Evolutionary conservation across 2,113 vertebrate genomes (phyloP).

Genomic region (Macquaria australasica): DNA sequence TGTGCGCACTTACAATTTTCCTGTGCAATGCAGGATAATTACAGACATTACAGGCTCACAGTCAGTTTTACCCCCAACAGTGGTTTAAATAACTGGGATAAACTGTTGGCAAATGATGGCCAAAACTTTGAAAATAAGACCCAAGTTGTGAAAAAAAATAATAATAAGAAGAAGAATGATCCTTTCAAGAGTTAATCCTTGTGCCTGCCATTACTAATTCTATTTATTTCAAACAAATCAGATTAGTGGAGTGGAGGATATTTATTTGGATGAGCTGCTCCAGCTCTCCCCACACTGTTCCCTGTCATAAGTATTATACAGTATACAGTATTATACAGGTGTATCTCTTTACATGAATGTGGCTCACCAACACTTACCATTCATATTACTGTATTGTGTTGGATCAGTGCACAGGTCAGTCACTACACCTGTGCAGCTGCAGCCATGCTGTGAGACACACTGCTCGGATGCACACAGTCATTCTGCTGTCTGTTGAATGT

Average conservation of each 20-base stretch:
- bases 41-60: background rate
- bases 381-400: background rate
- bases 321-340: background rate
- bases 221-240: background rate
- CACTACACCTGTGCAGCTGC: conserved; percentile 41
- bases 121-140: background rate
- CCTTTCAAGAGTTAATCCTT: background rate
- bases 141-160: too few species aligned
- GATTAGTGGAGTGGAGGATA: background rate
- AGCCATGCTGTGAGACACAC: conserved; percentile 18
- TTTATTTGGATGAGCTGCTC: background rate
- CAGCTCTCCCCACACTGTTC: background rate
- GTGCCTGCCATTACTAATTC: background rate
- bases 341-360: background rate
- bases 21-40: background rate
- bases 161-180: too few species aligned
- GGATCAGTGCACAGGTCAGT: conserved; percentile 24
- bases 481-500: conserved; percentile 53
- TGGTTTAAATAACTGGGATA: too few species aligned
- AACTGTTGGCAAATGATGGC: background rate
- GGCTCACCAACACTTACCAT: too few species aligned
- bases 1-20: background rate
- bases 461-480: conserved; percentile 34
- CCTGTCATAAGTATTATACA: background rate
- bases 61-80: background rate